Evolutionary conservation across 2,888 invertebrate genomes (phyloP), one percentile per base, ranked within the genome.

Genomic region (Eristalis tenax): DNA sequence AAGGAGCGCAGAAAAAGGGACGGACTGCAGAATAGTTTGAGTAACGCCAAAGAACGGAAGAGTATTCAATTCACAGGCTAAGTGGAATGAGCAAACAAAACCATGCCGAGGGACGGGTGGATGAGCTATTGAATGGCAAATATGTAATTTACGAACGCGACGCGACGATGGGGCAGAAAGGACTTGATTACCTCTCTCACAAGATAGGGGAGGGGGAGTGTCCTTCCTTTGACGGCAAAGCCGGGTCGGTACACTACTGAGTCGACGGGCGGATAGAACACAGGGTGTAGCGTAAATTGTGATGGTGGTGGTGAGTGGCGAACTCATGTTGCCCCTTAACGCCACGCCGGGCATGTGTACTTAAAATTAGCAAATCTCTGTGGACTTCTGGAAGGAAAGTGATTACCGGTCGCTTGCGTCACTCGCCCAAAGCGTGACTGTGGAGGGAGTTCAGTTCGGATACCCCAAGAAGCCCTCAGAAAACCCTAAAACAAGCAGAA

Each of bases 51-150:
- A 38, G 56, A 22, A 71, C 26, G 65, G 23, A 65, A 32, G 32
- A 66, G 66, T 61, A 32, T 66, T 79, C 65, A 79, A 73, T 73
- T 73, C 59, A 73, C 3, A 13, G 64, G 28, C 40, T 65, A 28
- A 65, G 71, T 59, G 40, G 64, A 79, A 32, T 18, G 65, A 59
- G 66, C 26, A 73, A 79, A 73, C 35, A 73, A 50, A 66, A 73
- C 65, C 50, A 61, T 23, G 50, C 18, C 50, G 18, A 50, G 43
- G 32, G 56, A 65, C 59, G 43, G n/a, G 18, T 0, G 57, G 59
- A 65, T 73, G 35, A 59, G 79, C 71, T 66, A 73, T 50, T 79
- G 71, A 73, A 73, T 79, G 43, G 66, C 15, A 59, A 59, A 79
- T 65, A 65, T 50, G 50, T 59, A 23, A 64, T 70, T 64, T 18